These are phyloP conservation scores for Homalodisca vitripennis DNA, from an alignment of 1,140 invertebrate species.

Conservation along the genomic window DNA sequence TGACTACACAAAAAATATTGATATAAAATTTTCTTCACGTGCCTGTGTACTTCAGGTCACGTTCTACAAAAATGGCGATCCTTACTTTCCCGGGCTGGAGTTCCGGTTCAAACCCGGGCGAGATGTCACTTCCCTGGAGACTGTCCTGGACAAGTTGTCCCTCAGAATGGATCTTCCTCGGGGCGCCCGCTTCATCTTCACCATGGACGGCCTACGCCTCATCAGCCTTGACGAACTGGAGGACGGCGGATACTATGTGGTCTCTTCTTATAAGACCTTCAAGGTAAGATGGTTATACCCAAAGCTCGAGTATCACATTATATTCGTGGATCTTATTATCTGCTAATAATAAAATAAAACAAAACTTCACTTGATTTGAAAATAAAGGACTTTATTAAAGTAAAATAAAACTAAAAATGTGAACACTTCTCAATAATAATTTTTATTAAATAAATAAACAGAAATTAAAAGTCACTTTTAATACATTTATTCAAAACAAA, in stretches of 20 bases:
- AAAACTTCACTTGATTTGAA: no score
- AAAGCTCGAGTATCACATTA: no score
- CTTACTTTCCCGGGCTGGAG: slow-evolving; percentile 85
- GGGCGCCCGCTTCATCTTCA: slow-evolving; percentile 86
- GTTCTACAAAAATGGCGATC: slow-evolving; percentile 93
- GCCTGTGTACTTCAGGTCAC: slow-evolving; percentile 62
- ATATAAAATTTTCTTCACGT: no score
- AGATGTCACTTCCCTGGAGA: slow-evolving; percentile 84
- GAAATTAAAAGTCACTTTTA: no score
- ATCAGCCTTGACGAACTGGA: slow-evolving; percentile 82
- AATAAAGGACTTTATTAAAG: no score
- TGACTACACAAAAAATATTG: background rate
- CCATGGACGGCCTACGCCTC: slow-evolving; percentile 83
- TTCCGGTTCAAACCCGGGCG: slow-evolving; percentile 85
- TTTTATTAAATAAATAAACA: no score
- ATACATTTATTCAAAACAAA: no score
- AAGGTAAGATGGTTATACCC: no score
- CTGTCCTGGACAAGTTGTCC: slow-evolving; percentile 79
- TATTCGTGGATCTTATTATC: no score
- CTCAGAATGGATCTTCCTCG: slow-evolving; percentile 77
- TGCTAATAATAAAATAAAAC: no score
- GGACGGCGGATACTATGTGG: slow-evolving; percentile 87
- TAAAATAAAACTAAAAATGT: no score
- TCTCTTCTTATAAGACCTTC: slow-evolving; percentile 88
- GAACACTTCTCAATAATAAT: no score